Evolutionary conservation across 2,888 invertebrate species (phyloP), one percentile per base, ranked within the genome.

Genomic region (Aphrophora alni): DNA sequence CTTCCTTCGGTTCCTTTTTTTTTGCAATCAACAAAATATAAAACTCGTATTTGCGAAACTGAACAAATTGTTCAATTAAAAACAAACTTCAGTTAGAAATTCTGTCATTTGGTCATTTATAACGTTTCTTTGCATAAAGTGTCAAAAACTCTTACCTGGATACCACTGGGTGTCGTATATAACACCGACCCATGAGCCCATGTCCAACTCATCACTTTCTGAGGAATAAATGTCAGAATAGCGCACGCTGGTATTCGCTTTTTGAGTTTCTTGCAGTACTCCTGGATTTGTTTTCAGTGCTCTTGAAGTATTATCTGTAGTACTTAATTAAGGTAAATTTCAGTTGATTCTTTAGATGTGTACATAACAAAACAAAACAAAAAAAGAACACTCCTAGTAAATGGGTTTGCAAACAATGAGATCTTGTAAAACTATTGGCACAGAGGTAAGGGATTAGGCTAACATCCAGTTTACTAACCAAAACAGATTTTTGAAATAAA

Each of bases 281-380:
- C 51, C 51, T 44, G 51, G 51, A 44, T 44, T 44, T 12, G 17
- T 44, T 44, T 44, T 44, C 51, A 44, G 12, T 44, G 51, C n/a
- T 69, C 21, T 69, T 69, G 70, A 69, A 14, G 8, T 69, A n/a
- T 69, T 69, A 69, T n/a, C 70, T 69, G 70, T 69, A 8, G 21
- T 25, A 69, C 70, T 69, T 8, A 69, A n/a, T 69, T 69, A 69
- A 69, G 70, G 70, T 69, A 69, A 69, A 69, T 69, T n/a, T 69
- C 21, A 69, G 24, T n/a, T n/a, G n/a, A n/a, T 69, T 69, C n/a
- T n/a, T 69, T 21, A 69, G 70, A 69, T 69, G 70, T 69, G 70
- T 14, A 69, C 8, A 10, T n/a, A n/a, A n/a, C n/a, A n/a, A 8
- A 21, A 69, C 70, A 14, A n/a, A 14, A 69, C 21, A 69, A 69